These are phyloP conservation scores for Zaprionus inermis DNA, from an alignment of 1,140 invertebrate species.

Conservation along the genomic window DNA sequence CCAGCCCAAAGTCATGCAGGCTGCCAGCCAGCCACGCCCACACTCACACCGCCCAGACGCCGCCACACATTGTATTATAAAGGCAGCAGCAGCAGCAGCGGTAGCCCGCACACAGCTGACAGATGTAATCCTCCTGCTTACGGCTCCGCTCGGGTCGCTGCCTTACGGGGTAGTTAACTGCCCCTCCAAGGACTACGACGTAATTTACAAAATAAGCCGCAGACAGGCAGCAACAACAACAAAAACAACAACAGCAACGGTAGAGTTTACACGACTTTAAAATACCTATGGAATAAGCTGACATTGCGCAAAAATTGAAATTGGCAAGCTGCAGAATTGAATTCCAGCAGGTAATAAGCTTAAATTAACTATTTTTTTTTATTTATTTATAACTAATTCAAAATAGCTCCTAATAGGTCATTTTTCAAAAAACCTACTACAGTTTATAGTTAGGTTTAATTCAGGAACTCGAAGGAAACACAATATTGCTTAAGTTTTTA, in stretches of 20 bases:
- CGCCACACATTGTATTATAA: slow-evolving; percentile 31
- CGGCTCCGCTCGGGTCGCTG: slow-evolving; percentile 9
- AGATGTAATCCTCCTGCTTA: slow-evolving; percentile 45
- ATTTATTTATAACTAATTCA: too few species aligned
- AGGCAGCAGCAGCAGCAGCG: neutral
- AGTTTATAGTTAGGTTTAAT: too few species aligned
- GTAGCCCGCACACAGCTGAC: slow-evolving; percentile 22
- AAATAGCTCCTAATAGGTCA: too few species aligned
- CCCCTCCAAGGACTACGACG: slow-evolving; percentile 40
- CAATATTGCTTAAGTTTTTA: too few species aligned
- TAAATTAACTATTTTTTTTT: too few species aligned
- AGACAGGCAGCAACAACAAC: slow-evolving; percentile 56
- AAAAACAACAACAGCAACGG: slow-evolving; percentile 20
- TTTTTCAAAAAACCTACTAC: too few species aligned
- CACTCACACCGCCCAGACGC: neutral
- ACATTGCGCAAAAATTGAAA: too few species aligned
- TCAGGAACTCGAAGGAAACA: too few species aligned
- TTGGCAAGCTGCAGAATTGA: too few species aligned
- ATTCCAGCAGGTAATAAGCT: too few species aligned
- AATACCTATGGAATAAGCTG: slow-evolving; percentile 30
- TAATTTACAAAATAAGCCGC: slow-evolving; percentile 79
- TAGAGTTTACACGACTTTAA: slow-evolving; percentile 11
- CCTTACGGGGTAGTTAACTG: slow-evolving; percentile 18
- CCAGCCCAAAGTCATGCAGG: slow-evolving; percentile 39
- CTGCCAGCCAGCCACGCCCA: slow-evolving; percentile 25